Base-by-base conservation (phyloP, 1,140 invertebrate species). In the Rhyacophila brunnea region DNA sequence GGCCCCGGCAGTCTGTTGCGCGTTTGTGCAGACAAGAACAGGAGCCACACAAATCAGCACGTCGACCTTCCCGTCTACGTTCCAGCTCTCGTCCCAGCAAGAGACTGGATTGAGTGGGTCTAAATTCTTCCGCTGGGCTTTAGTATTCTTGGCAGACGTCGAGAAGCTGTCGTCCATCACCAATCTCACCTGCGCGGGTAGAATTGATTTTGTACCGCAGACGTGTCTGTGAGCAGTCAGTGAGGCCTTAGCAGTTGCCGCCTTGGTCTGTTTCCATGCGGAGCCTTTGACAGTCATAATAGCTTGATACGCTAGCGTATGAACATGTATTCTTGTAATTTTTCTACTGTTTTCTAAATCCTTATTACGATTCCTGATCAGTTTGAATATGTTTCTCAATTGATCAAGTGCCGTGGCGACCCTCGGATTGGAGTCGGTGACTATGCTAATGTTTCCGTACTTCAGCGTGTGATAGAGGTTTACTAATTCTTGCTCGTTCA, bases 401-500 rank as follows among this genome's bases (percentile, higher is more conserved):
- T 93, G 87, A 71, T 95, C 92, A 0, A 95, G 77, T 13, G 91
- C 87, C 28, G 83, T 83, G 0, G 91, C 91, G 4, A 93, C 83
- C 66, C 90, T 80, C 5, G 92, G 92, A 69, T 88, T 87, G 10
- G 89, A 87, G 69, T 93, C 87, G 1, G 89, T 82, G 0, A 92
- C 84, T 0, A 91, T 71, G 9, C 86, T 90, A 2, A 92, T 83
- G 60, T 88, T 87, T 1, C 88, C 89, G 70, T 85, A 81, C 51
- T 83, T 74, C 43, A 90, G 69, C 1, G 87, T 81, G 68, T 85
- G 87, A 46, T 86, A 80, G 1, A 95, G 69, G 73, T 93, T 95
- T 0, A 86, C 85, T 23, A 93, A 75, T 74, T 95, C 92, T 69
- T 90, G 91, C 71, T 95, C 92, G 71, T 95, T 95, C 90, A 93